Conservation (phyloP, 2,888 invertebrate genomes). For the Omphaloscelis lunosa region DNA sequence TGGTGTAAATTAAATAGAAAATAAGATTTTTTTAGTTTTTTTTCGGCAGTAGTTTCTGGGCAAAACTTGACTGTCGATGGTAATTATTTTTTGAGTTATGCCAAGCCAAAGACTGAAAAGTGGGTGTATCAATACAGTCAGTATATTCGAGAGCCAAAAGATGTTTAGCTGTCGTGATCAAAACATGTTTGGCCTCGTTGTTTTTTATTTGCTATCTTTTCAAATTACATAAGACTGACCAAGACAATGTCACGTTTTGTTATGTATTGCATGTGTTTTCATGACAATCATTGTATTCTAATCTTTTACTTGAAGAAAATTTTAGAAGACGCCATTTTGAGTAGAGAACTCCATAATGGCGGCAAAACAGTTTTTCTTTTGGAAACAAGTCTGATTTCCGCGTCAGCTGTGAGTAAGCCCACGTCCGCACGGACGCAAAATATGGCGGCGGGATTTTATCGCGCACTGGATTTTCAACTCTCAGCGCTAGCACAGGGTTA, state of each 20-base stretch:
- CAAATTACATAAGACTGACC: conserved; percentile 30
- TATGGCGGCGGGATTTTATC: too few species aligned
- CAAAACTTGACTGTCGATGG: not conserved
- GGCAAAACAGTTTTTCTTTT: not conserved
- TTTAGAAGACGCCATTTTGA: conserved; percentile 42
- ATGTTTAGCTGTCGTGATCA: conserved; percentile 15
- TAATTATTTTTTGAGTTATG: not conserved
- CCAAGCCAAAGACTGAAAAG: not conserved
- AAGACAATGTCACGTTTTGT: conserved; percentile 42
- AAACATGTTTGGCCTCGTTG: conserved; percentile 44
- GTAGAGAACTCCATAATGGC: conserved; percentile 32
- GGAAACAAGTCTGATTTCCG: conserved; percentile 26
- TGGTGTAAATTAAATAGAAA: not conserved
- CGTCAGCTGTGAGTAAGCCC: not conserved
- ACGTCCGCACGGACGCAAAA: too few species aligned
- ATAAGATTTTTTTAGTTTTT: not conserved
- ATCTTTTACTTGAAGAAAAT: not conserved
- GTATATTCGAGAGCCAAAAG: conserved; percentile 28
- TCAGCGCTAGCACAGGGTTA: too few species aligned
- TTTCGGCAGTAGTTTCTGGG: not conserved
- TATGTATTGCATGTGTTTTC: conserved; percentile 9
- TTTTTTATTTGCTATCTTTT: conserved; percentile 22
- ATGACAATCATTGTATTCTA: not conserved
- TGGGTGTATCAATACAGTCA: conserved; percentile 7
- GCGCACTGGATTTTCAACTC: too few species aligned